A percentile compares a stretch with the other conserved stretches of the same genome.
Conservation (phyloP, 1,140 invertebrate genomes). For the Macrostomum lignano region DNA sequence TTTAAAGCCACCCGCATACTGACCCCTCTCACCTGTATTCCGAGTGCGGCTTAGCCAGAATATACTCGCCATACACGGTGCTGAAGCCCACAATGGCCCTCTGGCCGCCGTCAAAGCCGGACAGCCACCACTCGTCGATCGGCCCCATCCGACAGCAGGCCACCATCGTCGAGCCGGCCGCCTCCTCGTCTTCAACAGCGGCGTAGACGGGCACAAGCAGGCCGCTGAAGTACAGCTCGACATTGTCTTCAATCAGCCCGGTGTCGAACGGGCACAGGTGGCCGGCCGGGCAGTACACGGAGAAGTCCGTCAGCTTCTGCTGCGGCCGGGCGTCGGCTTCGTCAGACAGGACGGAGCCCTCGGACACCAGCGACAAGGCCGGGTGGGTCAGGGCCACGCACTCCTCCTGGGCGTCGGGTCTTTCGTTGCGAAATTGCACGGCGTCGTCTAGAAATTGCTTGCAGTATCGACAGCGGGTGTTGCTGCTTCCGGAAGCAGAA, state of each 20-base stretch:
- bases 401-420: too few species aligned
- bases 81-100: slow-evolving; percentile 44
- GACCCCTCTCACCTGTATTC: slow-evolving; percentile 17
- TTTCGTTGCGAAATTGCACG: too few species aligned
- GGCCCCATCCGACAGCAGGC: slow-evolving; percentile 57
- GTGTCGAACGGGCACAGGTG: slow-evolving; percentile 50
- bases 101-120: slow-evolving; percentile 46
- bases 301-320: slow-evolving; percentile 37
- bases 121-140: slow-evolving; percentile 55
- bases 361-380: too few species aligned
- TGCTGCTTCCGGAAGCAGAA: too few species aligned
- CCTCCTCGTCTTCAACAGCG: too few species aligned
- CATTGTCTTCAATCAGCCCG: slow-evolving; percentile 47
- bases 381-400: too few species aligned
- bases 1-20: not conserved
- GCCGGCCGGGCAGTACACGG: slow-evolving; percentile 47
- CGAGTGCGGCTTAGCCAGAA: too few species aligned
- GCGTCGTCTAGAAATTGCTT: too few species aligned
- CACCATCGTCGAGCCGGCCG: too few species aligned
- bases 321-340: slow-evolving; percentile 35
- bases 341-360: too few species aligned
- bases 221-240: slow-evolving; percentile 45
- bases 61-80: too few species aligned
- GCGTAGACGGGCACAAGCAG: slow-evolving; percentile 51
- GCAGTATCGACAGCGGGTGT: too few species aligned